These are phyloP conservation scores for Drosophila seguyi DNA, from an alignment of 1,140 invertebrate species.

Conservation along the genomic window DNA sequence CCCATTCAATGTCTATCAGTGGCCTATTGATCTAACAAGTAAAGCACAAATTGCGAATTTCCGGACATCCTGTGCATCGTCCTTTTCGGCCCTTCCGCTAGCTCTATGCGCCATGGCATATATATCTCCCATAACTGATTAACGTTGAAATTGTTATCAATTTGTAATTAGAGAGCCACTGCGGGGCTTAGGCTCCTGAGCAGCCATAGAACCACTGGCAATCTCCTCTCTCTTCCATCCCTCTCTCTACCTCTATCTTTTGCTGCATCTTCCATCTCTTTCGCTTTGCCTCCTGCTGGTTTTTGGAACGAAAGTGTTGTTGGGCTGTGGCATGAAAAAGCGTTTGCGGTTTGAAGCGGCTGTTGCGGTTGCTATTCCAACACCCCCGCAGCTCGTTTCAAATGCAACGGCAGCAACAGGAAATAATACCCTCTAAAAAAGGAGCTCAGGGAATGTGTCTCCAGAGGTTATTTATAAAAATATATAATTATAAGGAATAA, in stretches of 20 bases:
- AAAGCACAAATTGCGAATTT: slow-evolving; percentile 69
- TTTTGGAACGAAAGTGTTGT: slow-evolving; percentile 42
- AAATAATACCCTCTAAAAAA: slow-evolving; percentile 11
- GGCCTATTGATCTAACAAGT: slow-evolving; percentile 57
- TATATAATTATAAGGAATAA: not conserved
- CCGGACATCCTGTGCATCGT: slow-evolving; percentile 27
- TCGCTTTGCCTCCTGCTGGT: slow-evolving; percentile 5
- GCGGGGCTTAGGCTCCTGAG: slow-evolving; percentile 17
- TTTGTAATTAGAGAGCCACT: slow-evolving; percentile 66
- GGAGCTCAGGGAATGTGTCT: not conserved
- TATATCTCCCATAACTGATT: slow-evolving; percentile 68
- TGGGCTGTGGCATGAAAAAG: slow-evolving; percentile 48
- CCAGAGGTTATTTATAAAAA: not conserved
- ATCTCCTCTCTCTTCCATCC: not conserved
- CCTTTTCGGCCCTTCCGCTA: not conserved
- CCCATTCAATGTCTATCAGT: slow-evolving; percentile 20
- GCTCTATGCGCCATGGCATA: slow-evolving; percentile 3
- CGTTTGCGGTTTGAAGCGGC: slow-evolving; percentile 58
- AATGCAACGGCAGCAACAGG: slow-evolving; percentile 39
- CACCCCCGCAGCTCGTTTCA: slow-evolving; percentile 20
- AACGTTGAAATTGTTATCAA: slow-evolving; percentile 77
- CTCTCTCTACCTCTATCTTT: not conserved
- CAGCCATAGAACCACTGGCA: not conserved
- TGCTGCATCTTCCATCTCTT: not conserved
- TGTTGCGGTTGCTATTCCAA: slow-evolving; percentile 53